These are phyloP conservation scores for Opisthograptis luteolata DNA, from an alignment of 2,888 invertebrate species.

Conservation along the genomic window DNA sequence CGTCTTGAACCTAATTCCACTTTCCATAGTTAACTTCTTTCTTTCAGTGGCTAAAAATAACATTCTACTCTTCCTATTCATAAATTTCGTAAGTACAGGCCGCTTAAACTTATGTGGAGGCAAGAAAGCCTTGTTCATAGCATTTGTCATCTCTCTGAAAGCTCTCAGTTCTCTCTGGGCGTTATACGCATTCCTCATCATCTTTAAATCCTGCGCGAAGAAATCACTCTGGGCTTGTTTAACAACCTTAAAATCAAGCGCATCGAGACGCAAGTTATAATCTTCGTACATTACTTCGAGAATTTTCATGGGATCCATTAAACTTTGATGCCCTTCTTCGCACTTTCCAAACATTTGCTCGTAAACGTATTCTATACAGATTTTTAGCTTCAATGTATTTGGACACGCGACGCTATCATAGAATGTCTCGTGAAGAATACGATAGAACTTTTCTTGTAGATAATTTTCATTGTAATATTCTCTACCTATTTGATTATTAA, in stretches of 20 bases:
- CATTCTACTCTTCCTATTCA: conserved; percentile 64
- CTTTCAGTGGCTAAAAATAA: conserved; percentile 54
- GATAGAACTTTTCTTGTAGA: conserved; percentile 71
- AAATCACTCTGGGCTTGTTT: conserved; percentile 71
- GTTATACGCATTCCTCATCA: conserved; percentile 71
- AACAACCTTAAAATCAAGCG: conserved; percentile 72
- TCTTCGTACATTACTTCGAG: conserved; percentile 78
- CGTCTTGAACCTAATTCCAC: conserved; percentile 46
- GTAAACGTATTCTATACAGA: conserved; percentile 78
- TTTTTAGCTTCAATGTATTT: conserved; percentile 68
- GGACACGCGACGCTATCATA: conserved; percentile 74
- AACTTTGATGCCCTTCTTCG: conserved; percentile 73
- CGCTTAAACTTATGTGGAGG: conserved; percentile 62
- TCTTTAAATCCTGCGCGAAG: conserved; percentile 73
- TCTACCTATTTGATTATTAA: conserved; percentile 64
- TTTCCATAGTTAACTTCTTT: conserved; percentile 45
- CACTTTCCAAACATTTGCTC: conserved; percentile 77
- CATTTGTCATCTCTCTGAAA: conserved; percentile 74
- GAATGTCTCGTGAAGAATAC: conserved; percentile 70
- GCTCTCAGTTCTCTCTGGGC: conserved; percentile 72
- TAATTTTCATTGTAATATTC: conserved; percentile 68
- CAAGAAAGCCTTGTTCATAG: conserved; percentile 76
- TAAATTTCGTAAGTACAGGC: conserved; percentile 61
- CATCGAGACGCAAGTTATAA: conserved; percentile 70
- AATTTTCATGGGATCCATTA: conserved; percentile 77